Percentiles rank a stretch among this genome's conserved stretches.
Conservation (phyloP, 2,797 vertebrate genomes). For the Cyclopterus lumpus region DNA sequence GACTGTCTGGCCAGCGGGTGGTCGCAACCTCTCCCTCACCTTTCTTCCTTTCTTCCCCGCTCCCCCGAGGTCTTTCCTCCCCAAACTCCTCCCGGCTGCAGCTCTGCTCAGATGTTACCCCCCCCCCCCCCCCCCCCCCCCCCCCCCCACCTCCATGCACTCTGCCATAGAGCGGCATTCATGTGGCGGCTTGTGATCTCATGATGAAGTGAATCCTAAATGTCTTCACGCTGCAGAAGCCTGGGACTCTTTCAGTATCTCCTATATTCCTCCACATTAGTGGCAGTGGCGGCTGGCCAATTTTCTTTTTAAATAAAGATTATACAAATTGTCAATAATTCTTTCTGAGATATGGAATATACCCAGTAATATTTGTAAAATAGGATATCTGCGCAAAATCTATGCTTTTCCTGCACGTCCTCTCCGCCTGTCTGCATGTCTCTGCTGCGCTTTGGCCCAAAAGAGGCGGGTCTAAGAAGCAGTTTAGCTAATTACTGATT, state of each 20-base stretch:
- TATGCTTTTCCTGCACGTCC: too few relatives aligned
- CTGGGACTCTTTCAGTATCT: slow-evolving; percentile 21
- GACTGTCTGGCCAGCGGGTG: slow-evolving; percentile 43
- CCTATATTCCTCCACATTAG: slow-evolving; percentile 42
- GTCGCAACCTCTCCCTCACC: slow-evolving; percentile 16
- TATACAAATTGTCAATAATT: too few relatives aligned
- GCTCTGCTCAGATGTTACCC: slow-evolving; percentile 50
- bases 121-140: not conserved
- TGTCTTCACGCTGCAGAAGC: slow-evolving; percentile 55
- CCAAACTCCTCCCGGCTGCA: slow-evolving; percentile 21
- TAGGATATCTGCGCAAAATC: too few relatives aligned
- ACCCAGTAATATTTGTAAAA: too few relatives aligned
- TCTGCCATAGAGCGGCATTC: slow-evolving; percentile 48
- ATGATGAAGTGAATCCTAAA: slow-evolving; percentile 74
- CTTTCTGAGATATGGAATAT: too few relatives aligned
- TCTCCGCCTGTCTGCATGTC: too few relatives aligned
- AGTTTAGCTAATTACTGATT: too few relatives aligned
- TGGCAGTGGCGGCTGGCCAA: not conserved
- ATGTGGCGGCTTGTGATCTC: slow-evolving; percentile 65
- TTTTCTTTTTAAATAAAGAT: too few relatives aligned
- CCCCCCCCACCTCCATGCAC: slow-evolving; percentile 1
- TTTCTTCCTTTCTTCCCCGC: slow-evolving; percentile 37
- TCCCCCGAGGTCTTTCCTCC: slow-evolving; percentile 36
- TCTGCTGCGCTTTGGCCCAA: too few relatives aligned
- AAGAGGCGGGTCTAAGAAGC: too few relatives aligned